Conservation (phyloP, 37 sponge, comb jelly and placozoan species). For the Spongilla lacustris region DNA sequence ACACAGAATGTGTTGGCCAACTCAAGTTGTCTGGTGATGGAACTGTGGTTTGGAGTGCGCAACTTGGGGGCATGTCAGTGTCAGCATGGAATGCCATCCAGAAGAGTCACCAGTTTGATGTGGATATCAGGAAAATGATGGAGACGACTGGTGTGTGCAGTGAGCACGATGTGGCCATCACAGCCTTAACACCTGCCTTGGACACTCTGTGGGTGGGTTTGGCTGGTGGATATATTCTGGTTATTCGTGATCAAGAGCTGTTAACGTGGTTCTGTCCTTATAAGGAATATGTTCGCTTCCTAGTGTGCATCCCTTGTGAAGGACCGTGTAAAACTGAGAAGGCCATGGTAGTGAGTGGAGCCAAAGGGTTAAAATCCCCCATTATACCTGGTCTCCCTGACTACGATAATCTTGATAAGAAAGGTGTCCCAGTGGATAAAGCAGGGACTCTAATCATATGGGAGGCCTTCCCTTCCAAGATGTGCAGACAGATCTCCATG, state of each 20-base stretch:
- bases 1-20: conserved; percentile 64
- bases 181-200: conserved; percentile 64
- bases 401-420: conserved; percentile 26
- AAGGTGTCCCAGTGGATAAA: conserved; percentile 12
- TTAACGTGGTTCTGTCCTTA: conserved; percentile 68
- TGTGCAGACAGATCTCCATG: too few species aligned
- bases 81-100: conserved; percentile 74
- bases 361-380: conserved; percentile 28
- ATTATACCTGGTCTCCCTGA: background rate
- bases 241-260: conserved; percentile 66
- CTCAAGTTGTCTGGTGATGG: conserved; percentile 35
- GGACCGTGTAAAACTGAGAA: conserved; percentile 68
- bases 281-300: conserved; percentile 66
- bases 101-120: conserved; percentile 39
- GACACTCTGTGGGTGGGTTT: conserved; percentile 90
- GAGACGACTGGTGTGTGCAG: background rate
- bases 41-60: conserved; percentile 76
- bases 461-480: conserved; percentile 58
- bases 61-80: conserved; percentile 49
- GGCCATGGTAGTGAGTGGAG: conserved; percentile 72
- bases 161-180: conserved; percentile 57
- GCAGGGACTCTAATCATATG: conserved; percentile 64
- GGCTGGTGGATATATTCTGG: conserved; percentile 83
- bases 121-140: conserved; percentile 31
- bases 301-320: conserved; percentile 37